Evolutionary conservation across 2,888 invertebrate genomes (phyloP), one percentile per base, ranked within the genome.

Genomic region (Pocota personata): DNA sequence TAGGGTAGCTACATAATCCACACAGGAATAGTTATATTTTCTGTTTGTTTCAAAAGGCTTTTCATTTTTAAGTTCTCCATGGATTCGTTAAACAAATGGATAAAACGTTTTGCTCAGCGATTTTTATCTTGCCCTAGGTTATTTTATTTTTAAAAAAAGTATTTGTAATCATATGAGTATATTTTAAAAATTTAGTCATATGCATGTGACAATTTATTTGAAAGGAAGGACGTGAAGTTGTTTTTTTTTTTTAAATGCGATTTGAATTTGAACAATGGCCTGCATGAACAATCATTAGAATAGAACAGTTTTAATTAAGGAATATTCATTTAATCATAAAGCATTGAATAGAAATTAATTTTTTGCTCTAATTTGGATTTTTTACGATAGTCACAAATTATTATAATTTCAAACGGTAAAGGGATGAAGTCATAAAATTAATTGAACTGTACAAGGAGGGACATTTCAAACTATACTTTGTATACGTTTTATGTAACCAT

Each of bases 91-190:
- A 60, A 50, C 58, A 58, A 72, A 60, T 40, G 27, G 16, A 60
- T 60, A 37, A 57, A 72, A 16, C 48, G 32, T 3, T 64, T 64
- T 64, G 30, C 32, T 16, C 21, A 7, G 32, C 48, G 24, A 35
- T 50, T 50, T 19, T 24, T 37, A 50, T 37, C 24, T 60, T 60
- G 48, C 72, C 72, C 72, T 72, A 60, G 60, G 60, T 60, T 60
- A 60, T 72, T 48, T 37, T 16, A 8, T 3, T 21, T 27, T 12
- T 27, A 27, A 16, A 52, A 55, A 43, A n/a, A 55, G 0, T 8
- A 35, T 40, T 71, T 14, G 46, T 24, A 64, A 48, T 64, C 46
- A 32, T 32, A 71, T 71, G 57, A 71, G 32, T 5, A 8, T 19
- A 57, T 43, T 46, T 69, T n/a, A 69, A 55, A 69, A 30, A 43